A percentile compares a stretch with the other conserved stretches of the same genome.
Evolutionary conservation across 2,113 vertebrate species (phyloP).

Genomic region (Ptilonorhynchus violaceus): DNA sequence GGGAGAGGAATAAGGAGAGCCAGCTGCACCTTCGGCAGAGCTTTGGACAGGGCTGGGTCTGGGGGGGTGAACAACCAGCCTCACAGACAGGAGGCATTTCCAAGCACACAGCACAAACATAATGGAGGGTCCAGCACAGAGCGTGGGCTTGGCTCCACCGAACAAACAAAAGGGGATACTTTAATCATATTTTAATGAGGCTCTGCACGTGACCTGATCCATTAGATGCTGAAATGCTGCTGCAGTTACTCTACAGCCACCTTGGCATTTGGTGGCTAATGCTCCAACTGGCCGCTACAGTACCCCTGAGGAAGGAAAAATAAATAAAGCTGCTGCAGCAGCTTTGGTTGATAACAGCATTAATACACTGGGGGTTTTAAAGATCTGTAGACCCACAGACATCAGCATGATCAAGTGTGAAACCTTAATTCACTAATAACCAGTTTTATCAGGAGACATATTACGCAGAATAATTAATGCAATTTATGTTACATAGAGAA

Average conservation of each 20-base stretch:
- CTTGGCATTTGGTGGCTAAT: background rate
- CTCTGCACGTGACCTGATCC: background rate
- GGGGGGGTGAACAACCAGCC: background rate
- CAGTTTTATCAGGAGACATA: background rate
- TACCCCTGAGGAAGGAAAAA: background rate
- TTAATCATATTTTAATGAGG: slow-evolving; percentile 45
- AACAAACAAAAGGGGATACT: slow-evolving; percentile 27
- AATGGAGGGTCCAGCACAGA: background rate
- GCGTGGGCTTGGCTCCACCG: background rate
- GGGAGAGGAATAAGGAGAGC: background rate
- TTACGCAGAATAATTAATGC: background rate
- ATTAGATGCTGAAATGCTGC: background rate
- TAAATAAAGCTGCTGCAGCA: background rate
- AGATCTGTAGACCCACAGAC: background rate
- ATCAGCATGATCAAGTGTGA: background rate
- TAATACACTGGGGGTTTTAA: background rate
- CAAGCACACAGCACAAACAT: background rate
- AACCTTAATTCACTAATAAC: background rate
- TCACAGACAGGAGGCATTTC: background rate
- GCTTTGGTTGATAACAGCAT: background rate
- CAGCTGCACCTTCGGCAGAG: background rate
- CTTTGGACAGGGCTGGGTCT: background rate
- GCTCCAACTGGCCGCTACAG: background rate
- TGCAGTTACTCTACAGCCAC: background rate
- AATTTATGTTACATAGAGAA: background rate